phyloP scores from a whole-genome alignment of 2,888 invertebrate species.

The Teinopalpus imperialis region DNA sequence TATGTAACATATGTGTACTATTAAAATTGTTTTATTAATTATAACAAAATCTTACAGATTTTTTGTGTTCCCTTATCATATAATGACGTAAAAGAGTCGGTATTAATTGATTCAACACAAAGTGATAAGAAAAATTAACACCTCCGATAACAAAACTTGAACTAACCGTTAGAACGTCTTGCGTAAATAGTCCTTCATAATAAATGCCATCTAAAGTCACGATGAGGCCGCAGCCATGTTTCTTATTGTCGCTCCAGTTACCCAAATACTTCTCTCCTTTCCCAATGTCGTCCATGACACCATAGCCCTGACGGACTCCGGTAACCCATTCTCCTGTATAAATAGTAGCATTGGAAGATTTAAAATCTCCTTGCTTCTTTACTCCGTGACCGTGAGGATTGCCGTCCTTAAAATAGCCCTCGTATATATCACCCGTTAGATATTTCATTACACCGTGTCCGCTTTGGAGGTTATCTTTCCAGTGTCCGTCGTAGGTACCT shows the following conservation, averaged over 20 bases:
- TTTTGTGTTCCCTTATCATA: too few species aligned
- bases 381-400: constrained; percentile 93
- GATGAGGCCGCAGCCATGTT: constrained; percentile 92
- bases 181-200: constrained; percentile 93
- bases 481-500: constrained; percentile 89
- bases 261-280: constrained; percentile 96
- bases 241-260: constrained; percentile 92
- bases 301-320: constrained; percentile 92
- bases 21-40: too few species aligned
- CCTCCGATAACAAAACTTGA: background rate
- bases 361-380: constrained; percentile 89
- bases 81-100: too few species aligned
- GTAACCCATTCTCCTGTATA: constrained; percentile 95
- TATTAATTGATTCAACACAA: background rate
- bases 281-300: constrained; percentile 92
- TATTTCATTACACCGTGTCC: constrained; percentile 90
- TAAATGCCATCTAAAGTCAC: constrained; percentile 95
- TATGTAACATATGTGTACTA: too few species aligned
- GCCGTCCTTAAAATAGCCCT: constrained; percentile 93
- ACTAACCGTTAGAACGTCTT: constrained; percentile 88
- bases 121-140: constrained; percentile 9
- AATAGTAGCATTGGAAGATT: constrained; percentile 87
- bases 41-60: too few species aligned
- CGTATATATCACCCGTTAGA: constrained; percentile 89
- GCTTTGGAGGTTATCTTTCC: constrained; percentile 92